Evolutionary conservation across 2,888 invertebrate species (phyloP).

Genomic region (Drosophila austrosaltans): DNA sequence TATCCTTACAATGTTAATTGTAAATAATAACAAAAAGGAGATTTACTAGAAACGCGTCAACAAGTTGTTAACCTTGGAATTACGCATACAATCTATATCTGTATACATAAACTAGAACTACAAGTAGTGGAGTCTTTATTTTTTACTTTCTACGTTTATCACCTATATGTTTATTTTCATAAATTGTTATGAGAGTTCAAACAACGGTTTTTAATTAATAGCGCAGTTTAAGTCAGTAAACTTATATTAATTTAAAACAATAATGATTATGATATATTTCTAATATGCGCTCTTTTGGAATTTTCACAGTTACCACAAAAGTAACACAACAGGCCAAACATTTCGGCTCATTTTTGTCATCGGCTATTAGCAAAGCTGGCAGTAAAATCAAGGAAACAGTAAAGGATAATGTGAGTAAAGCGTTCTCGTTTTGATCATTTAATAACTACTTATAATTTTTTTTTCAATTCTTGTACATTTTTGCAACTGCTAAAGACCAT

Average conservation of each 20-base stretch:
- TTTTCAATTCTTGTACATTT: not conserved
- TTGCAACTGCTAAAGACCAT: conserved; percentile 88
- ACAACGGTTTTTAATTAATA: too few relatives aligned
- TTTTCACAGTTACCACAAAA: conserved; percentile 90
- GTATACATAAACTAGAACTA: too few relatives aligned
- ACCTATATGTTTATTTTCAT: too few relatives aligned
- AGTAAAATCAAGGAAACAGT: conserved; percentile 98
- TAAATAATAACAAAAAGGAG: conserved; percentile 13
- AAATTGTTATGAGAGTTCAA: conserved; percentile 18
- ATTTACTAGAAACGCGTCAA: conserved; percentile 68
- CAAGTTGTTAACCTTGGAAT: conserved; percentile 71
- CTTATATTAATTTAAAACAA: conserved; percentile 40
- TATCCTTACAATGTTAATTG: conserved; percentile 38
- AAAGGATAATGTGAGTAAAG: conserved; percentile 94
- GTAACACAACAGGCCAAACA: conserved; percentile 95
- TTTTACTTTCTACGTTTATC: too few relatives aligned
- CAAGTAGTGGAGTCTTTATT: too few relatives aligned
- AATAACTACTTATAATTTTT: not conserved
- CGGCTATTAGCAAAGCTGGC: conserved; percentile 97
- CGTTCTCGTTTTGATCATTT: not conserved
- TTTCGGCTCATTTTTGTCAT: conserved; percentile 95
- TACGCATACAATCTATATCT: too few relatives aligned
- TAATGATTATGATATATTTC: not conserved
- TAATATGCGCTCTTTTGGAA: not conserved
- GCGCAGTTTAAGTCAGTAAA: too few relatives aligned